phyloP scores from a whole-genome alignment of 1,140 invertebrate species.

The Drosophila baimaii region DNA sequence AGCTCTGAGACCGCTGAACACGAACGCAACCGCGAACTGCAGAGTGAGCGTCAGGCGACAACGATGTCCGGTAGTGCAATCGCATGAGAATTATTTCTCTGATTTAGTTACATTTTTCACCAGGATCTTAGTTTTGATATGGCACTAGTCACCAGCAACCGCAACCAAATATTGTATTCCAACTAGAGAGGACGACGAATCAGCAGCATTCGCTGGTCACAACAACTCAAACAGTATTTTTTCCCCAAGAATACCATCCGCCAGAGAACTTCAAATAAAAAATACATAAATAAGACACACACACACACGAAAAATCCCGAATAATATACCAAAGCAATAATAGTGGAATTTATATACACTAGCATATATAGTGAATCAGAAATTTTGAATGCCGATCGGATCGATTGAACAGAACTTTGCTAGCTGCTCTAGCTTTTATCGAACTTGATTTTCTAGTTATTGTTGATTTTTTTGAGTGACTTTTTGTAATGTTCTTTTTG shows the following conservation, averaged over 20 bases:
- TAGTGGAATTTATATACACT: conserved; percentile 58
- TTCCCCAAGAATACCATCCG: conserved; percentile 31
- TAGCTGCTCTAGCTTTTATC: conserved; percentile 65
- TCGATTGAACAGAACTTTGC: conserved; percentile 57
- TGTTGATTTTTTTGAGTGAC: conserved; percentile 29
- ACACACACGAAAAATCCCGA: conserved; percentile 9
- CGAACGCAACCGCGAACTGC: conserved; percentile 85
- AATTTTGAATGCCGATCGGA: conserved; percentile 36
- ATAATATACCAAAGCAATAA: conserved; percentile 59
- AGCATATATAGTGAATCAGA: conserved; percentile 27
- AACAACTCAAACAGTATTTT: conserved; percentile 65
- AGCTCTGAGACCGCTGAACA: conserved; percentile 85
- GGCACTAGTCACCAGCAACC: conserved; percentile 33
- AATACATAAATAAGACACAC: not conserved
- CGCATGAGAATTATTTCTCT: conserved; percentile 87
- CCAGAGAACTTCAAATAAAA: conserved; percentile 32
- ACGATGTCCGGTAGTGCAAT: conserved; percentile 89
- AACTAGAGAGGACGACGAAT: conserved; percentile 35
- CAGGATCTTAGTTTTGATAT: conserved; percentile 84
- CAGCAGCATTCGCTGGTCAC: conserved; percentile 13
- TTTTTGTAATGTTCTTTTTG: conserved; percentile 53
- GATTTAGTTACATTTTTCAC: conserved; percentile 84
- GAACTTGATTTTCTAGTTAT: conserved; percentile 45
- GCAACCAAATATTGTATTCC: conserved; percentile 40
- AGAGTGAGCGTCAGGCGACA: conserved; percentile 86